phyloP scores from a whole-genome alignment of 2,113 vertebrate genomes.

The Balaenoptera acutorostrata region DNA sequence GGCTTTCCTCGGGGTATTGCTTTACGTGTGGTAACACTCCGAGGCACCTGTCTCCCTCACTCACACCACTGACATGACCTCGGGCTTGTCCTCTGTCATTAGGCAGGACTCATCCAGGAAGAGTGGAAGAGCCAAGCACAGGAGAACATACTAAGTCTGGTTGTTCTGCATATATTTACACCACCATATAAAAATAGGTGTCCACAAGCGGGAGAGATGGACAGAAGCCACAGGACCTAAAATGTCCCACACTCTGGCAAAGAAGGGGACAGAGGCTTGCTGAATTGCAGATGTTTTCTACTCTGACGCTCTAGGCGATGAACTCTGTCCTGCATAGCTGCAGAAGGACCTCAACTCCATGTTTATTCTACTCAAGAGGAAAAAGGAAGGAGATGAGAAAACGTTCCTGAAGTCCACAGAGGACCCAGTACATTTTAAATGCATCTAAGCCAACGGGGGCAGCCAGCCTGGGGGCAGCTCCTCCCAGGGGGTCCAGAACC shows the following conservation, averaged over 20 bases:
- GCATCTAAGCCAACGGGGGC: neutral
- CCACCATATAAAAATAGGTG: conserved; percentile 63
- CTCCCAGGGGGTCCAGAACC: neutral
- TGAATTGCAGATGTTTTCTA: conserved; percentile 38
- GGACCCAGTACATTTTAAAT: neutral
- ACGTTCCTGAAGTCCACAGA: neutral
- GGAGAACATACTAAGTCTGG: neutral
- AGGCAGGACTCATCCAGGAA: conserved; percentile 25
- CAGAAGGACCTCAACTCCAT: neutral
- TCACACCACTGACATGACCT: conserved; percentile 75
- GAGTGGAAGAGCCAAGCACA: conserved; percentile 30
- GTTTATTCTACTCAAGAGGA: neutral
- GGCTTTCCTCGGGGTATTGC: conserved; percentile 67
- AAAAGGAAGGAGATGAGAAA: neutral
- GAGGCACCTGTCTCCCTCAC: conserved; percentile 80
- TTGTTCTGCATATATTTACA: conserved; percentile 47
- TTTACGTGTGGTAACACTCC: conserved; percentile 66
- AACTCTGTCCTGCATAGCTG: conserved; percentile 11
- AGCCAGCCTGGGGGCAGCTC: neutral
- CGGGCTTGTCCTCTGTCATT: conserved; percentile 69
- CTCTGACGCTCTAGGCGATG: conserved; percentile 20
- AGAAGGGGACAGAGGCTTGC: neutral
- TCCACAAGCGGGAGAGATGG: conserved; percentile 22
- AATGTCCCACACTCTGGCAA: conserved; percentile 40
- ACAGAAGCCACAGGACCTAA: conserved; percentile 42